Base-by-base conservation (phyloP, 2,113 vertebrate genomes). In the Rhynchopsitta pachyrhyncha region DNA sequence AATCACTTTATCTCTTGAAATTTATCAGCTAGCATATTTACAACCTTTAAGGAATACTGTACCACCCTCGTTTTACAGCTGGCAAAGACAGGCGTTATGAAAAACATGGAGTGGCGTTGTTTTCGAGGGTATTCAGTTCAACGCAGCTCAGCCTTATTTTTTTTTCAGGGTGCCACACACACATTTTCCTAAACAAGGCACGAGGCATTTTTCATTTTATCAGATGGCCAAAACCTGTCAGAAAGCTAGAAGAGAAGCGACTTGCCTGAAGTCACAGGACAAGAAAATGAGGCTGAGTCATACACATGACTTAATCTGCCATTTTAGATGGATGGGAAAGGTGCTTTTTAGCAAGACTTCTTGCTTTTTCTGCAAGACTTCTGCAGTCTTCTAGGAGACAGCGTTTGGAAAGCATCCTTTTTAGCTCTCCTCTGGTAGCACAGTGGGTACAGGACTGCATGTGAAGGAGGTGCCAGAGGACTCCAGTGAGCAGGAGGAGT, bases 251-350 rank as follows among this genome's bases (percentile, higher is more conserved):
- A 85, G 20, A 82, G 33, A 90, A 86, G 23, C 42, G 50, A 60
- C 39, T 71, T 60, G 92, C 70, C 47, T 91, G n/a, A 76, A 88
- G 86, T 91, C 88, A 91, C 73, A 68, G 86, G 88, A 90, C 49
- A 35, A 91, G 89, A 91, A 95, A 79, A 86, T 87, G 57, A 91
- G 83, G 13, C 69, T 78, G 89, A 95, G 64, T 95, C 93, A 93
- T 50, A 60, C 33, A 7, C 35, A 81, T 84, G 77, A 91, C 42
- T 93, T 90, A 70, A 93, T 75, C 84, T 91, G 57, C 78, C 88
- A 91, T 95, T 97, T 95, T 64, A 82, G 63, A 94, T 60, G 18
- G 69, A 82, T 42, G 39, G 69, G 6, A 82, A 84, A 95, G 41
- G 81, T 87, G 85, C 41, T 74, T 81, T 62, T 89, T 75, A 90